Conservation (phyloP, 2,888 invertebrate genomes). For the Matsumyia berberina region DNA sequence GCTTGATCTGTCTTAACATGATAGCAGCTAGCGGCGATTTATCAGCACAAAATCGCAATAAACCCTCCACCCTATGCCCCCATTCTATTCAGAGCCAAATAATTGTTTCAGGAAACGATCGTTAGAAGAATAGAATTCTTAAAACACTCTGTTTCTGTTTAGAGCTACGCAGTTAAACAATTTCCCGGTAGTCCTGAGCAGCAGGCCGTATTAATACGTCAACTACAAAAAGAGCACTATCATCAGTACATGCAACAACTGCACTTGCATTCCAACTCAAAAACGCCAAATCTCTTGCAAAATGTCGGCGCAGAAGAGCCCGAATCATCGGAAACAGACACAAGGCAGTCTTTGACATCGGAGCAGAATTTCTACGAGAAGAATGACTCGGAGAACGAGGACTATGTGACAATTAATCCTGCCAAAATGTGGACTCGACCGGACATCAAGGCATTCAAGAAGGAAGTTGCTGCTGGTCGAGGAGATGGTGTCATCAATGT, state of each 20-base stretch:
- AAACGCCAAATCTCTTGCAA: conserved; percentile 74
- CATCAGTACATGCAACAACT: conserved; percentile 99
- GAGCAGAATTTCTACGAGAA: conserved; percentile 62
- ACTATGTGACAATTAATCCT: conserved; percentile 86
- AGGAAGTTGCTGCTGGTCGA: conserved; percentile 90
- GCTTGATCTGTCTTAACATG: too few species aligned
- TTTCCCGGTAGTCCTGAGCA: conserved; percentile 93
- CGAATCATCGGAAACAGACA: conserved; percentile 41
- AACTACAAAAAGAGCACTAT: conserved; percentile 99
- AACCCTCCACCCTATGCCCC: too few species aligned
- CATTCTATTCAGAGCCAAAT: too few species aligned
- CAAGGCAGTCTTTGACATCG: conserved; percentile 74
- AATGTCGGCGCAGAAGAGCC: conserved; percentile 51
- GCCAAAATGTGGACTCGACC: conserved; percentile 98
- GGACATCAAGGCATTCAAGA: conserved; percentile 95
- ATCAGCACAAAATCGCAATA: too few species aligned
- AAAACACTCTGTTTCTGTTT: conserved; percentile 11
- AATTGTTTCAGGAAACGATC: too few species aligned
- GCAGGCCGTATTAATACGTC: conserved; percentile 96
- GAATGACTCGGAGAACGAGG: conserved; percentile 80
- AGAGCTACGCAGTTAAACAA: conserved; percentile 96
- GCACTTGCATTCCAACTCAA: conserved; percentile 83
- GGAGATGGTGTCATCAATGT: conserved; percentile 96
- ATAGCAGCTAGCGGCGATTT: too few species aligned
- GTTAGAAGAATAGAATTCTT: too few species aligned